Percentiles rank a stretch among this genome's conserved stretches.
phyloP scores from a whole-genome alignment of 2,888 invertebrate genomes.

The Volucella inflata region DNA sequence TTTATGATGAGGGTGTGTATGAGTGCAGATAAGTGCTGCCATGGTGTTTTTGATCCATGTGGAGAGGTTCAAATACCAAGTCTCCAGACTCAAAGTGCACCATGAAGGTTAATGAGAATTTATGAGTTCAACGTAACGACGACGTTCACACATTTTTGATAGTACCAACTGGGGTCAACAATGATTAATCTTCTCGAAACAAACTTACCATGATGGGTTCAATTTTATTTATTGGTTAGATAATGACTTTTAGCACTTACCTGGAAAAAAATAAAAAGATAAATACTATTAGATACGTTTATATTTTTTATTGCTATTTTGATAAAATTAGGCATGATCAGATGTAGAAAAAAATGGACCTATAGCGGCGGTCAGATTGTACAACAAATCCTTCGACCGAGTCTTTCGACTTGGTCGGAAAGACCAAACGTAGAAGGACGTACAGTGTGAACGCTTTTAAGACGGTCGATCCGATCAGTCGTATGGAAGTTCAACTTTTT shows the following conservation, averaged over 20 bases:
- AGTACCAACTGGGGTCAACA: slow-evolving; percentile 37
- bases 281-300: slow-evolving; percentile 55
- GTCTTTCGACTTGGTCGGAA: no score
- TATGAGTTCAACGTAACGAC: slow-evolving; percentile 65
- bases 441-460: no score
- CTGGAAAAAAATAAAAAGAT: slow-evolving; percentile 56
- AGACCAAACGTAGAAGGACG: no score
- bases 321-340: not conserved
- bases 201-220: slow-evolving; percentile 50
- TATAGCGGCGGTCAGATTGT: no score
- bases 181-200: slow-evolving; percentile 65
- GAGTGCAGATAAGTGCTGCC: slow-evolving; percentile 70
- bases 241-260: slow-evolving; percentile 68
- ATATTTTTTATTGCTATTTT: slow-evolving; percentile 34
- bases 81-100: slow-evolving; percentile 32
- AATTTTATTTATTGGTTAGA: slow-evolving; percentile 66
- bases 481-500: no score
- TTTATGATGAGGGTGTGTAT: slow-evolving; percentile 39
- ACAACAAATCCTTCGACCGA: no score
- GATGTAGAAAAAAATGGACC: not conserved
- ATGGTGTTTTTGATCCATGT: slow-evolving; percentile 65
- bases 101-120: slow-evolving; percentile 71
- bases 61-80: slow-evolving; percentile 55
- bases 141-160: slow-evolving; percentile 42
- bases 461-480: no score